Percentiles rank a stretch among this genome's conserved stretches.
Conservation (phyloP, 2,888 invertebrate genomes). For the Callyntrura sp. region DNA sequence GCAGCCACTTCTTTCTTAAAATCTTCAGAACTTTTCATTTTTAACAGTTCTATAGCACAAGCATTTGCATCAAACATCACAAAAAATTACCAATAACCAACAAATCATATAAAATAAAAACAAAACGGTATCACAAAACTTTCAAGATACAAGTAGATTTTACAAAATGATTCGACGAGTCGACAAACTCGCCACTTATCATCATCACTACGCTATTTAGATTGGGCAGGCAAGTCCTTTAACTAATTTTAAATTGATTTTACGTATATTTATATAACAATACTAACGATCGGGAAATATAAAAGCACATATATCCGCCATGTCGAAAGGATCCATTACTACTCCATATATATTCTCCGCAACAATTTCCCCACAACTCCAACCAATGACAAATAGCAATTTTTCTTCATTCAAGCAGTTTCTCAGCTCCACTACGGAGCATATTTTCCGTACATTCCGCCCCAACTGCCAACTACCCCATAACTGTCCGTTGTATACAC, state of each 20-base stretch:
- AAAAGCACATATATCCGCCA: conserved; percentile 28
- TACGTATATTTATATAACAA: neutral
- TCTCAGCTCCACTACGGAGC: neutral
- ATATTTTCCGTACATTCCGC: neutral
- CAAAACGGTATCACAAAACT: conserved; percentile 40
- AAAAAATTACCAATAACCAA: conserved; percentile 6
- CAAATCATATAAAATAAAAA: neutral
- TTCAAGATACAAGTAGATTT: neutral
- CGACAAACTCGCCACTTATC: neutral
- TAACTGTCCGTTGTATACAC: neutral
- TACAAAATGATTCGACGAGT: neutral
- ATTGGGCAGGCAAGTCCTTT: neutral
- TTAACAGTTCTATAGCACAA: conserved; percentile 62
- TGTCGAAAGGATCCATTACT: conserved; percentile 32
- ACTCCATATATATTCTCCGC: neutral
- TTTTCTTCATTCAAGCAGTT: neutral
- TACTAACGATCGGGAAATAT: conserved; percentile 58
- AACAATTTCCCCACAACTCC: neutral
- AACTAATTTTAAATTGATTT: conserved; percentile 18
- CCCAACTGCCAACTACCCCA: neutral
- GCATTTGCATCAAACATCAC: conserved; percentile 69
- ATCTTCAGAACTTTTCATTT: conserved; percentile 66
- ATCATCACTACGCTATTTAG: neutral
- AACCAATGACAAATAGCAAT: neutral
- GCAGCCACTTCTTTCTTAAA: conserved; percentile 53